phyloP scores from a whole-genome alignment of 2,888 invertebrate species.

The Caenorhabditis virilis region DNA sequence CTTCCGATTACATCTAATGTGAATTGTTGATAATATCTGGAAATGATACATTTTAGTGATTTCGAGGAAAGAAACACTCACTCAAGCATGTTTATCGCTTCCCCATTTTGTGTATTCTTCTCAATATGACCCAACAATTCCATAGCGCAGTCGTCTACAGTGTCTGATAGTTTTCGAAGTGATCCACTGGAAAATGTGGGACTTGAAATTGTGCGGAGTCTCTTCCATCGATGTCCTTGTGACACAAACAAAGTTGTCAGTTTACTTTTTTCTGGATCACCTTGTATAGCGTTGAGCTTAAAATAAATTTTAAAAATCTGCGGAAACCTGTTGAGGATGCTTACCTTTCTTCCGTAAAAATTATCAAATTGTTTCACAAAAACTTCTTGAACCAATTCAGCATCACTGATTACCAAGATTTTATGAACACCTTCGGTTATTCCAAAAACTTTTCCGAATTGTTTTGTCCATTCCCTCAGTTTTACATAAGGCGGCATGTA shows the following conservation, averaged over 20 bases:
- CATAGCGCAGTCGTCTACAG: slow-evolving; percentile 35
- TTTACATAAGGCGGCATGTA: slow-evolving; percentile 12
- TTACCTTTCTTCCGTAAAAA: slow-evolving; percentile 70
- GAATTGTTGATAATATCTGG: slow-evolving; percentile 46
- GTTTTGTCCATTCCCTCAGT: slow-evolving; percentile 53
- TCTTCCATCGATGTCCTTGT: slow-evolving; percentile 71
- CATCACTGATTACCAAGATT: slow-evolving; percentile 69
- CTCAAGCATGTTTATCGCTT: not conserved
- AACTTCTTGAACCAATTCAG: slow-evolving; percentile 69
- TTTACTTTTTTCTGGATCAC: slow-evolving; percentile 44
- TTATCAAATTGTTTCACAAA: slow-evolving; percentile 70
- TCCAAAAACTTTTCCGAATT: slow-evolving; percentile 43
- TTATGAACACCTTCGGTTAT: slow-evolving; percentile 48
- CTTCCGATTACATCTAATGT: slow-evolving; percentile 52
- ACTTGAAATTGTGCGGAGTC: slow-evolving; percentile 71
- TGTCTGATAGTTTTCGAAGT: slow-evolving; percentile 69
- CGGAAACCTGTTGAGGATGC: not conserved
- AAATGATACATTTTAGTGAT: not conserved
- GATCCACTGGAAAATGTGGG: slow-evolving; percentile 72
- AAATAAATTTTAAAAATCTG: slow-evolving; percentile 7
- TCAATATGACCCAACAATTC: slow-evolving; percentile 34
- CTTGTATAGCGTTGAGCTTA: slow-evolving; percentile 53
- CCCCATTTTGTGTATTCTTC: not conserved
- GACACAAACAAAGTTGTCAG: slow-evolving; percentile 63
- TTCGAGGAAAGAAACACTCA: no score